Evolutionary conservation across 2,888 invertebrate genomes (phyloP), one percentile per base, ranked within the genome.

Genomic region (Eledona agricola): DNA sequence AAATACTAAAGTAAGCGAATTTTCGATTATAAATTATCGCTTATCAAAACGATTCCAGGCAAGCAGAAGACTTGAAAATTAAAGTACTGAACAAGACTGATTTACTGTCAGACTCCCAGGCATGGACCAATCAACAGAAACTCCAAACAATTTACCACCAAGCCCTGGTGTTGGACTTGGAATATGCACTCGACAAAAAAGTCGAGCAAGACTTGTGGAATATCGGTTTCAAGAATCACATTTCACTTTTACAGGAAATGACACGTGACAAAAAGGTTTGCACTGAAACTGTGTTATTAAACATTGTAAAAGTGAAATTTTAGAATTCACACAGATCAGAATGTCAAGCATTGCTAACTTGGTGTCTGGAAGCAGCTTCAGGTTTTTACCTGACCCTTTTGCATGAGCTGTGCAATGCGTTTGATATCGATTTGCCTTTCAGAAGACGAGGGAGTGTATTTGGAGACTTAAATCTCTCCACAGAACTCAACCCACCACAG

Each of bases 121-220:
- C 70, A 56, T 77, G 77, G 77, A 73, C 72, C 4, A 71, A 76
- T 51, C 76, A 76, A 58, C 77, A 77, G 59, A 81, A 88, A 79
- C 79, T 89, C 42, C 76, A 76, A 62, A 73, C 70, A 1, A 71
- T 77, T 15, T 86, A 86, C 69, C 87, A 88, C 72, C 84, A 87
- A 75, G 85, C 92, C 38, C 78, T 93, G 52, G 83, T 92, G 40
- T 77, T 88, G 47, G 92, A 93, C 75, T 78, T 93, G 64, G 92
- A 93, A 73, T 91, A 89, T 81, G 92, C 92, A 7, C 77, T 93
- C 66, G 91, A 93, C 73, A 89, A 89, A 74, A 93, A 93, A 78
- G 90, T 92, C 16, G 93, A 93, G 72, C 92, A 91, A 71, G 93
- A 93, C 69, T 78, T 93, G 62, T 93, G 93, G 93, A 92, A 89